Conservation (phyloP, 2,888 invertebrate species). For the Taphrorychus bicolor region DNA sequence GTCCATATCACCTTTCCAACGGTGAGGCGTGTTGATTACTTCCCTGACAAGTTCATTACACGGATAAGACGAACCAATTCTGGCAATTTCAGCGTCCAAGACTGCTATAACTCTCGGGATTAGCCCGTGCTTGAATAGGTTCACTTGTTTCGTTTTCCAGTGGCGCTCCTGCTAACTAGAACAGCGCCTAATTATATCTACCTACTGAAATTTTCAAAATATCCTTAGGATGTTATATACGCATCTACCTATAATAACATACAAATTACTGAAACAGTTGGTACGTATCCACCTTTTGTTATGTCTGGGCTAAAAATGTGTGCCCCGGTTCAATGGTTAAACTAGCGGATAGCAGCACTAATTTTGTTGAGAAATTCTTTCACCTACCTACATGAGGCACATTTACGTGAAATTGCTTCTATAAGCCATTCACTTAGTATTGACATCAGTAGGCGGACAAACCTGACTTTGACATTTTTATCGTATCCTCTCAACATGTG, state of each 20-base stretch:
- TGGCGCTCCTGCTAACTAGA: neutral
- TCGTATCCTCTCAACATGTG: too few relatives aligned
- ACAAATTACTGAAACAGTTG: conserved; percentile 21
- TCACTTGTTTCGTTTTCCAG: conserved; percentile 7
- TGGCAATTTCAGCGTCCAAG: conserved; percentile 47
- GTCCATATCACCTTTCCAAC: conserved; percentile 47
- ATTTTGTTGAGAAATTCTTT: neutral
- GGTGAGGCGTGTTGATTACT: conserved; percentile 53
- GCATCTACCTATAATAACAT: conserved; percentile 23
- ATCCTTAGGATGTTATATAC: conserved; percentile 9
- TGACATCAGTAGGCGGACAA: too few relatives aligned
- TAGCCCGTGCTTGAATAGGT: conserved; percentile 28
- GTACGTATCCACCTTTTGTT: conserved; percentile 28
- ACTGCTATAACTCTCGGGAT: conserved; percentile 32
- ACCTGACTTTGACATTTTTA: too few relatives aligned
- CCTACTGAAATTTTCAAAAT: neutral
- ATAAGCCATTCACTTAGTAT: too few relatives aligned
- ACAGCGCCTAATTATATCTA: neutral
- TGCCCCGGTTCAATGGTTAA: conserved; percentile 3
- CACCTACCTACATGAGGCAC: too few relatives aligned
- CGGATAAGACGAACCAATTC: conserved; percentile 49
- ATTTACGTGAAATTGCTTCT: too few relatives aligned
- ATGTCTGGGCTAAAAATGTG: conserved; percentile 20
- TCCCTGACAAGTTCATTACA: conserved; percentile 53
- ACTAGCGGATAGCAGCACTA: neutral